phyloP scores from a whole-genome alignment of 2,888 invertebrate genomes.

The Caenorhabditis uteleia region DNA sequence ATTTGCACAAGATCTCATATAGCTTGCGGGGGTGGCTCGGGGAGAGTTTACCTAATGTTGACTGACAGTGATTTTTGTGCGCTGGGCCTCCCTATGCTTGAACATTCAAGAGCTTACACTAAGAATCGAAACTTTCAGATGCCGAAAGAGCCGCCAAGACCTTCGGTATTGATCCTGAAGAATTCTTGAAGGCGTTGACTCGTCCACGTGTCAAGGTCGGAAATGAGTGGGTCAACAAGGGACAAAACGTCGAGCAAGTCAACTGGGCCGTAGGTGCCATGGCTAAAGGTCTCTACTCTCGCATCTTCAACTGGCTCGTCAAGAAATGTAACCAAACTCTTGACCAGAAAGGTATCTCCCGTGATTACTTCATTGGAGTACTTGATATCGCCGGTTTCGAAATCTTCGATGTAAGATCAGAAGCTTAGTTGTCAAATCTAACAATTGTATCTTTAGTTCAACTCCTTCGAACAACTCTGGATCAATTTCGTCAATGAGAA shows the following conservation, averaged over 20 bases:
- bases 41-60: too few species aligned
- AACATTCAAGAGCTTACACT: not conserved
- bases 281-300: slow-evolving; percentile 72
- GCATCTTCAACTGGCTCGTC: slow-evolving; percentile 73
- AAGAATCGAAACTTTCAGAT: slow-evolving; percentile 25
- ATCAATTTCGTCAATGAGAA: slow-evolving; percentile 99
- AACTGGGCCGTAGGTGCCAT: slow-evolving; percentile 70
- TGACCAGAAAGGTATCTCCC: slow-evolving; percentile 81
- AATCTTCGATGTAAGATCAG: slow-evolving; percentile 83
- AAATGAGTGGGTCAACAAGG: slow-evolving; percentile 73
- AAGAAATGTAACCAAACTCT: slow-evolving; percentile 72
- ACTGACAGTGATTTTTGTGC: slow-evolving; percentile 5
- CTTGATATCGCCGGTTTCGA: slow-evolving; percentile 99
- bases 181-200: slow-evolving; percentile 71
- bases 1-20: slow-evolving; percentile 35
- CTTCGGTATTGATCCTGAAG: slow-evolving; percentile 65
- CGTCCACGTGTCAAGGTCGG: slow-evolving; percentile 74
- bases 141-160: slow-evolving; percentile 64
- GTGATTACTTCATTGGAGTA: slow-evolving; percentile 95
- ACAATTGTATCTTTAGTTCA: slow-evolving; percentile 79
- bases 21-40: slow-evolving; percentile 31
- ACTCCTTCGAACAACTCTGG: slow-evolving; percentile 97
- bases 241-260: slow-evolving; percentile 73
- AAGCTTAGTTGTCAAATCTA: not conserved
- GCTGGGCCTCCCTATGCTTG: too few species aligned